Evolutionary conservation across 2,113 vertebrate genomes (phyloP).

Genomic region (Callipepla californica): DNA sequence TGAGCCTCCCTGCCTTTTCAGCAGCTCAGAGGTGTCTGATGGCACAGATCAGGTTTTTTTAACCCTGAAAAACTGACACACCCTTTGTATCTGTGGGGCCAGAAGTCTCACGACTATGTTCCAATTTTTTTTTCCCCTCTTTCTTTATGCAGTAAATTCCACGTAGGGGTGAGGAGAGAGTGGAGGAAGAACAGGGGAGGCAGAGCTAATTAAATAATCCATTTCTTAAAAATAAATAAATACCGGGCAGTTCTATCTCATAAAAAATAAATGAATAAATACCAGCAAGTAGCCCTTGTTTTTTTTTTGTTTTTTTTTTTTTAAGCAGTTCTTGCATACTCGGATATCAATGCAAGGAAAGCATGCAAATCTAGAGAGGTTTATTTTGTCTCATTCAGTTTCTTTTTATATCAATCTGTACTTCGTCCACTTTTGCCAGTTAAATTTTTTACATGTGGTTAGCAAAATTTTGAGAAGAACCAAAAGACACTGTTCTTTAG

Average conservation of each 20-base stretch:
- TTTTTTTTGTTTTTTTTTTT: slow-evolving; percentile 3
- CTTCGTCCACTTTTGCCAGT: background rate
- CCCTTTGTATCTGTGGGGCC: background rate
- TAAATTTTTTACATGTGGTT: background rate
- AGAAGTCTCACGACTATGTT: background rate
- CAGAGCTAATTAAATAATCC: background rate
- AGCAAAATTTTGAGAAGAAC: background rate
- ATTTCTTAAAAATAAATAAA: slow-evolving; percentile 38
- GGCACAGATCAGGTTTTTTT: background rate
- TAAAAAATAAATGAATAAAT: background rate
- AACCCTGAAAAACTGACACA: background rate
- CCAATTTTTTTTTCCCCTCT: background rate
- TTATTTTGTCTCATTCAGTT: background rate
- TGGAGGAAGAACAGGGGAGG: background rate
- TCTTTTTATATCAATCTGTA: background rate
- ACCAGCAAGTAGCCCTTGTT: background rate
- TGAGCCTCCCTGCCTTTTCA: background rate
- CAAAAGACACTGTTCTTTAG: background rate
- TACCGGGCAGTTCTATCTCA: background rate
- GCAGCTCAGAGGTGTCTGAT: background rate
- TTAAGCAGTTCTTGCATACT: background rate
- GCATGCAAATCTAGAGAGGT: background rate
- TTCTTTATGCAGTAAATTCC: background rate
- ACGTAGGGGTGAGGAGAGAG: background rate
- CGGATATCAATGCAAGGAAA: background rate